These are phyloP conservation scores for Elachura formosa DNA, from an alignment of 2,113 vertebrate species.

Conservation along the genomic window DNA sequence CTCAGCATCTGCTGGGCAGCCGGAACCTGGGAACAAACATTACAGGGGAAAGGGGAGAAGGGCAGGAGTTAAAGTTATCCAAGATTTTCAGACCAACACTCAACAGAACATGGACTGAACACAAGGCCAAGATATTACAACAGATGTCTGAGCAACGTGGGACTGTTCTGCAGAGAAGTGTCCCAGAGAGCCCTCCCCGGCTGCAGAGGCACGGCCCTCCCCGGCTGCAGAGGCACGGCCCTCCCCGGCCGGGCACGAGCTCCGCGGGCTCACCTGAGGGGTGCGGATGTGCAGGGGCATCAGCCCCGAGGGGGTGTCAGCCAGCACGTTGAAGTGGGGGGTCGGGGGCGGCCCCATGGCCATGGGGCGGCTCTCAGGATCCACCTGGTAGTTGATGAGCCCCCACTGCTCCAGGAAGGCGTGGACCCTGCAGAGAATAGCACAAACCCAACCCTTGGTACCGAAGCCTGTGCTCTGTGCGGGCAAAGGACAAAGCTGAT, in stretches of 20 bases:
- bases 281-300: slow-evolving; percentile 92
- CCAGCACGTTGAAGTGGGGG: slow-evolving; percentile 94
- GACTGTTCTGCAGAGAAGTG: neutral
- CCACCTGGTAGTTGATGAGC: slow-evolving; percentile 96
- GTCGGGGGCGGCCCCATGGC: slow-evolving; percentile 97
- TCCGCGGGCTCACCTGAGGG: slow-evolving; percentile 84
- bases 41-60: neutral
- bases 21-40: slow-evolving; percentile 75
- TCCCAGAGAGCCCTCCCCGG: too few species aligned
- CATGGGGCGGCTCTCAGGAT: slow-evolving; percentile 91
- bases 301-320: slow-evolving; percentile 91
- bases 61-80: fast-evolving
- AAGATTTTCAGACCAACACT: neutral
- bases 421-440: slow-evolving; percentile 76
- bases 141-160: neutral
- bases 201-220: too few species aligned
- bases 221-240: too few species aligned
- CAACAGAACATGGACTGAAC: neutral
- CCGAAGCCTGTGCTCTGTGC: fast-evolving
- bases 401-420: slow-evolving; percentile 99
- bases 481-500: neutral
- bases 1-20: slow-evolving; percentile 91
- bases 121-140: fast-evolving
- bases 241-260: too few species aligned
- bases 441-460: neutral